Evolutionary conservation across 1,140 invertebrate genomes (phyloP), one percentile per base, ranked within the genome.

Genomic region (Eciton burchellii): DNA sequence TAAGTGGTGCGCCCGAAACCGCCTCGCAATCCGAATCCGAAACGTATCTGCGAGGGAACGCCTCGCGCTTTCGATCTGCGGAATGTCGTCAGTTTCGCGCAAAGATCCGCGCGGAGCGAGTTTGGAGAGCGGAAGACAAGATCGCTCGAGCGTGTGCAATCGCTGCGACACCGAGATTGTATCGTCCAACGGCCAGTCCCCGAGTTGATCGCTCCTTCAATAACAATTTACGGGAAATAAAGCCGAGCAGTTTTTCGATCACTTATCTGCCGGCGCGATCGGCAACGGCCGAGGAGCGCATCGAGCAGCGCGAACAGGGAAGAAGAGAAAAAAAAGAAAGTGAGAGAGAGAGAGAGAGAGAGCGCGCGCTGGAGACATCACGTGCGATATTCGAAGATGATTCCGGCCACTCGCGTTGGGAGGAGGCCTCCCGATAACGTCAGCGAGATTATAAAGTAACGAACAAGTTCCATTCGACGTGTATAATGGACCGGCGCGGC

Each of bases 371-470:
- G 49, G 62, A 68, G 74, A 79, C 41, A 79, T 66, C 35, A 21
- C 49, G 24, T 29, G 59, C 41, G 65, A 65, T 41, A 65, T 16
- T 21, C 43, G 45, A 14, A n/a, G 24, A 21, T 21, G 41, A 76
- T 54, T 35, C 47, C 60, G 47, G 16, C 1, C 54, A 21, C 4
- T 16, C 43, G 60, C 5, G 24, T n/a, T 29, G n/a, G 3, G 56
- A 70, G 35, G 11, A 57, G 49, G 0, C 3, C n/a, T 26, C 35
- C 11, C 45, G 59, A 70, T 70, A 70, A 83, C 49, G 68, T 81
- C 47, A 60, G 29, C 11, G 57, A 76, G 77, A 76, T 72, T 83
- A 83, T 72, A 66, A 79, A 83, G 71, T 72, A 85, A 77, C 65
- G 71, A 86, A 71, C n/a, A 52, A 65, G 29, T 83, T 66, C 29